These are phyloP conservation scores for Temnothorax ravouxi DNA, from an alignment of 2,888 invertebrate species.

Conservation along the genomic window DNA sequence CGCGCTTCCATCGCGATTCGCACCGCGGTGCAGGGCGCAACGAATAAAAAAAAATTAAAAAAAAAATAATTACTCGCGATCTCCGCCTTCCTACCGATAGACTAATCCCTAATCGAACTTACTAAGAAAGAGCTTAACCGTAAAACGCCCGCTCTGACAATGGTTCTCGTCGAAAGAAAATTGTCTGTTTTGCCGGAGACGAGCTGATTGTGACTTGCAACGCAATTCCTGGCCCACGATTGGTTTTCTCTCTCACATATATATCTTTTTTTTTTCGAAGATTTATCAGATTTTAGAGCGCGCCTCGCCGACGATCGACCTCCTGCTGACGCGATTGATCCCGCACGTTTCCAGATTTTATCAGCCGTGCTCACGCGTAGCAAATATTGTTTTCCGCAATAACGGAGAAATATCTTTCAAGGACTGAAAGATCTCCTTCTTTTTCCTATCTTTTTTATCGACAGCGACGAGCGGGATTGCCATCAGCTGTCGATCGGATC, in stretches of 20 bases:
- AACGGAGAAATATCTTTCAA: neutral
- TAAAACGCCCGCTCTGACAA: constrained; percentile 86
- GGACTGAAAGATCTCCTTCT: neutral
- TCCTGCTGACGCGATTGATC: neutral
- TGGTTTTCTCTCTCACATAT: constrained; percentile 71
- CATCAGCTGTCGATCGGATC: constrained; percentile 59
- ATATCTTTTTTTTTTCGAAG: constrained; percentile 55
- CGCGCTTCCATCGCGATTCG: constrained; percentile 37
- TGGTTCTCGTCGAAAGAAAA: constrained; percentile 80
- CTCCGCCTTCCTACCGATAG: constrained; percentile 67
- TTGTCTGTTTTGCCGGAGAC: constrained; percentile 85
- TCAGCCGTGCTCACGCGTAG: neutral
- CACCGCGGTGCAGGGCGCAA: constrained; percentile 50
- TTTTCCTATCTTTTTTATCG: neutral
- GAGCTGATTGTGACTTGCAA: constrained; percentile 87
- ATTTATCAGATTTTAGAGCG: constrained; percentile 53
- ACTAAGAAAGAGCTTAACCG: constrained; percentile 82
- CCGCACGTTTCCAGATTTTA: neutral
- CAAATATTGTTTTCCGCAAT: neutral
- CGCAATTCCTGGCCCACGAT: constrained; percentile 86
- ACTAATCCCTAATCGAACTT: constrained; percentile 81
- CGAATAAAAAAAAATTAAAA: neutral
- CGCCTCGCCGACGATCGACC: constrained; percentile 42
- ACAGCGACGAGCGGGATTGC: neutral
- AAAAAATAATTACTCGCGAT: constrained; percentile 59